Conservation (phyloP, 2,113 vertebrate genomes). For the Mobula hypostoma region DNA sequence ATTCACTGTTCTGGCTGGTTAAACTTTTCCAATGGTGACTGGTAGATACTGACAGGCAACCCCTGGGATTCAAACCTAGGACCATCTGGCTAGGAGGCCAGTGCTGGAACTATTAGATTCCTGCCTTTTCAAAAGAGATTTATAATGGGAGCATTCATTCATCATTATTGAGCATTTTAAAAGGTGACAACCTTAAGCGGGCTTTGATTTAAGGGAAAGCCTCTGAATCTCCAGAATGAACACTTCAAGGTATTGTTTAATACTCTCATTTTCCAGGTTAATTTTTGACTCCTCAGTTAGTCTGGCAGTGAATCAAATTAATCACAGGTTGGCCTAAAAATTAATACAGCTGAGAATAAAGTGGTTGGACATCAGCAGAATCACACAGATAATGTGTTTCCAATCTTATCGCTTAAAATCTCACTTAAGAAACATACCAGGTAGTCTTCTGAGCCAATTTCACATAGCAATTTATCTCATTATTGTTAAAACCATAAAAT, state of each 20-base stretch:
- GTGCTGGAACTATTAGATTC: slow-evolving; percentile 18
- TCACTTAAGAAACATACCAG: background rate
- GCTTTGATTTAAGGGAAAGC: background rate
- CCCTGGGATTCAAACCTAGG: slow-evolving; percentile 11
- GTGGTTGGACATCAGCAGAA: background rate
- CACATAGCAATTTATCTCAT: background rate
- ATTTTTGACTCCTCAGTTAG: background rate
- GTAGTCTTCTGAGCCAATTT: background rate
- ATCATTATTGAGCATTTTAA: slow-evolving; percentile 28
- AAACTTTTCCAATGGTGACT: slow-evolving; percentile 22
- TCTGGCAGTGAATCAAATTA: slow-evolving; percentile 7
- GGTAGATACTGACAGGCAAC: slow-evolving; percentile 27
- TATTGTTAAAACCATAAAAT: background rate
- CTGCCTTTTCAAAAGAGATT: slow-evolving; percentile 12
- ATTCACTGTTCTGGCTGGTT: slow-evolving; percentile 1
- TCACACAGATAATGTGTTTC: background rate
- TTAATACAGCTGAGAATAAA: background rate
- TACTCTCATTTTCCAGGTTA: background rate
- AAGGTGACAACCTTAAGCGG: background rate
- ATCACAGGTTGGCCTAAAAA: background rate
- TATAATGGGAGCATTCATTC: slow-evolving; percentile 23
- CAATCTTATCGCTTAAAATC: background rate
- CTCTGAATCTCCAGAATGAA: background rate
- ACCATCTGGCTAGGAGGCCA: background rate
- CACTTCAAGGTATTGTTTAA: background rate